Base-by-base conservation (phyloP, 2,113 vertebrate genomes). In the Archilochus colubris region DNA sequence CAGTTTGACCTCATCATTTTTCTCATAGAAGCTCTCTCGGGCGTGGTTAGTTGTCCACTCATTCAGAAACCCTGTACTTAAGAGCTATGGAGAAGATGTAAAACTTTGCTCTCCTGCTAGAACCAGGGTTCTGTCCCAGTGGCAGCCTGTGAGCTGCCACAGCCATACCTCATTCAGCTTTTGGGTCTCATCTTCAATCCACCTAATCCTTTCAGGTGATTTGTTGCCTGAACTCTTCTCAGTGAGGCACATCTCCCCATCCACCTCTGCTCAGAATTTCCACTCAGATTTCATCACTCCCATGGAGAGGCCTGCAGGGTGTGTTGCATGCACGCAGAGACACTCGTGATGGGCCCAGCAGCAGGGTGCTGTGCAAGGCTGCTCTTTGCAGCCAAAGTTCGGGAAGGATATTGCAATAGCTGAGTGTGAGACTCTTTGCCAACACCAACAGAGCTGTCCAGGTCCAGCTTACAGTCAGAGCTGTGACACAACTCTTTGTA, bases 141-240 rank as follows among this genome's bases (percentile, higher is more conserved):
- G 40, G 23, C 58, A 48, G n/a, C 33, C 31, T 28, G 59, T 31
- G 40, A 38, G 27, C 53, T 82, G 18, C 3, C 2, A 13, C 54
- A 70, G 8, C 58, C 9, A 0, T 25, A 38, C 24, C 48, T 67
- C 27, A 3, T 16, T 70, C 44, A 63, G 24, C 50, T 64, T 21
- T 58, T 54, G 3, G 6, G 1, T 58, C 55, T 38, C 9, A 7
- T 67, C 63, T 89, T 48, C 85, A 48, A 80, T 69, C n/a, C 54
- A 51, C 8, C 44, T 5, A 2, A 57, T 81, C 43, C 66, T 82
- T 30, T 38, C 53, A 33, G 57, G 53, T 22, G 64, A 48, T 40
- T 78, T 0, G 0, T n/a, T 84, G 24, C 44, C 46, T 44, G 15
- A 67, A 14, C 33, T n/a, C 30, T 40, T 66, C 18, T n/a, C 31